Evolutionary conservation across 2,113 vertebrate genomes (phyloP).

Genomic region (Sinosuthora webbiana): DNA sequence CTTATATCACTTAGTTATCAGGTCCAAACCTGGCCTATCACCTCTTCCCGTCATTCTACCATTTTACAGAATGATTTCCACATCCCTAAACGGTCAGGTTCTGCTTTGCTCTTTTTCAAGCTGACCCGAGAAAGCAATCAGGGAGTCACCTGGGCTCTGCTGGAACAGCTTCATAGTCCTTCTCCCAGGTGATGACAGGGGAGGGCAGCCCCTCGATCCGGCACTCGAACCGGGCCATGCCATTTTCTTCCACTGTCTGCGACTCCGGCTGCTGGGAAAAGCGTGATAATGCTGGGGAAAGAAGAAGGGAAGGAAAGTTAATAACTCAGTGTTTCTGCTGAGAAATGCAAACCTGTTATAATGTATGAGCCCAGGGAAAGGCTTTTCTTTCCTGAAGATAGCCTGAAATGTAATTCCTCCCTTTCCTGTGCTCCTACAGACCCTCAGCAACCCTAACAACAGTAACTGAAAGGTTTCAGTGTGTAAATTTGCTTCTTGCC

Average conservation of each 20-base stretch:
- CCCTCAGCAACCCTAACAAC: background rate
- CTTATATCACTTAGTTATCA: background rate
- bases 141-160: constrained; percentile 81
- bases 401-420: background rate
- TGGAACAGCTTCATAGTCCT: constrained; percentile 77
- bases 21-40: background rate
- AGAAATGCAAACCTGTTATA: background rate
- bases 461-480: background rate
- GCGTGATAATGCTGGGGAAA: constrained; percentile 77
- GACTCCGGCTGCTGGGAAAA: constrained; percentile 86
- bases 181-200: constrained; percentile 91
- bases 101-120: background rate
- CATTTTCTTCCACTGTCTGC: constrained; percentile 81
- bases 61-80: background rate
- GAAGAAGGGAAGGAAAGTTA: background rate
- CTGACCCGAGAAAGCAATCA: background rate
- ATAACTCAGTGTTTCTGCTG: background rate
- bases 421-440: background rate
- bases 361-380: background rate
- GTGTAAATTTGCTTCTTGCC: background rate
- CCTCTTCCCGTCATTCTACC: background rate
- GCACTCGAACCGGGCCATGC: constrained; percentile 88
- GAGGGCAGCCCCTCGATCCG: constrained; percentile 85
- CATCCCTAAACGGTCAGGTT: background rate
- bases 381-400: background rate